Evolutionary conservation across 2,888 invertebrate genomes (phyloP), one percentile per base, ranked within the genome.

Genomic region (Euphydryas editha): DNA sequence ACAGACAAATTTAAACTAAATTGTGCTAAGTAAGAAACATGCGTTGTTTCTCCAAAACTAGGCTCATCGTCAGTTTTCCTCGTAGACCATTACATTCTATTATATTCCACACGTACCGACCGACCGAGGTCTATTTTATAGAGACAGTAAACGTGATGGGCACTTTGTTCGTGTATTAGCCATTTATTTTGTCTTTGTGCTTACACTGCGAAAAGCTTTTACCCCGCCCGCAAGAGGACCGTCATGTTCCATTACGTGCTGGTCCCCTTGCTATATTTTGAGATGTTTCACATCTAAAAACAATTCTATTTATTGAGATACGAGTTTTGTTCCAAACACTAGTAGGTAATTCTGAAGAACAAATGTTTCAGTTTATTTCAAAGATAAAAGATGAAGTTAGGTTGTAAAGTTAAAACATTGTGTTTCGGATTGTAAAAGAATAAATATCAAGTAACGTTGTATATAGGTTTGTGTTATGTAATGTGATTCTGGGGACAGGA

Each of bases 131-230:
- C 58, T 67, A 60, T 65, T 68, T 65, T 60, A 64, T 51, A 65
- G 47, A 59, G 57, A 60, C 58, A 66, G 55, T 21, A 57, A 58
- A 62, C 65, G 68, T 42, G 47, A 68, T 65, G 63, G 67, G 67
- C 70, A 71, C 71, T 75, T 75, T 73, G 73, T 73, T 70, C 72
- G 72, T 59, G 72, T 76, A 76, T 75, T 77, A 76, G 73, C 73
- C 74, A 78, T 73, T 74, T 77, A 75, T 78, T 76, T 75, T 71
- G 67, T 69, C 72, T 76, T 75, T 75, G 74, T 71, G 72, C 73
- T 73, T 60, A 70, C 69, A 65, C 18, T 17, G 62, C 67, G 64
- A 62, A 67, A 70, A 73, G 62, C 63, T 70, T 73, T 72, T 72
- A 70, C 64, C 61, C 42, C 59, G 46, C 59, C 62, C 68, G 59